A percentile compares a stretch with the other conserved stretches of the same genome.
phyloP scores from a whole-genome alignment of 1,140 invertebrate species.

The Drosophila navojoa region DNA sequence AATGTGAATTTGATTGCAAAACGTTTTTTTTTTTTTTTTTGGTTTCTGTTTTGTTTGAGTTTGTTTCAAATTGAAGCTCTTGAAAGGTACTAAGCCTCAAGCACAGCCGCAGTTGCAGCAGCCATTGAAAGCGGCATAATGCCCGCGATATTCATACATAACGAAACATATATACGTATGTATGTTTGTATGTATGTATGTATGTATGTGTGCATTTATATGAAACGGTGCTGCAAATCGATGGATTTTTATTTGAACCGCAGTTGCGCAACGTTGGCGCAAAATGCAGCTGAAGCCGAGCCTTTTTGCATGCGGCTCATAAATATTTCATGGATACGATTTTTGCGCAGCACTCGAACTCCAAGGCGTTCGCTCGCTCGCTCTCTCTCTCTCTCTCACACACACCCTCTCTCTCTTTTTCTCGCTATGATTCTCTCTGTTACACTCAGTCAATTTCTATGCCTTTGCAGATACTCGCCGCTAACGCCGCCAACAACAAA shows the following conservation, averaged over 20 bases:
- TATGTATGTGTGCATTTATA: not conserved
- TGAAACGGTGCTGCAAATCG: constrained; percentile 42
- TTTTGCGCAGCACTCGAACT: constrained; percentile 72
- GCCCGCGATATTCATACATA: constrained; percentile 58
- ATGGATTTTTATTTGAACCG: constrained; percentile 55
- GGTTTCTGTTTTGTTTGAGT: not conserved
- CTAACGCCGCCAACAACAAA: constrained; percentile 82
- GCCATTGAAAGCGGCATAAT: constrained; percentile 59
- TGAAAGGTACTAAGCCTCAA: constrained; percentile 37
- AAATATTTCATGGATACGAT: constrained; percentile 78
- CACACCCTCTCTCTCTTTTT: not conserved
- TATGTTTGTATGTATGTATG: not conserved
- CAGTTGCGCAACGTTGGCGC: constrained; percentile 52
- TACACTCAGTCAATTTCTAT: not conserved
- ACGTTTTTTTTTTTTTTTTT: constrained; percentile 22
- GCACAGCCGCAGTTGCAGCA: constrained; percentile 35
- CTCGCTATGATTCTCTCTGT: constrained; percentile 3
- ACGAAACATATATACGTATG: constrained; percentile 19
- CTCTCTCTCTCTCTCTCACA: constrained; percentile 6
- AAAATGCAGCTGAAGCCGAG: constrained; percentile 49
- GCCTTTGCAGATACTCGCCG: constrained; percentile 81
- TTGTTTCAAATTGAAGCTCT: constrained; percentile 21
- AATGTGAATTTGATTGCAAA: constrained; percentile 68
- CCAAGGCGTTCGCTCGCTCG: not conserved
- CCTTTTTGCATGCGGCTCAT: constrained; percentile 74